Base-by-base conservation (phyloP, 2,797 vertebrate genomes). In the Amblyraja radiata region DNA sequence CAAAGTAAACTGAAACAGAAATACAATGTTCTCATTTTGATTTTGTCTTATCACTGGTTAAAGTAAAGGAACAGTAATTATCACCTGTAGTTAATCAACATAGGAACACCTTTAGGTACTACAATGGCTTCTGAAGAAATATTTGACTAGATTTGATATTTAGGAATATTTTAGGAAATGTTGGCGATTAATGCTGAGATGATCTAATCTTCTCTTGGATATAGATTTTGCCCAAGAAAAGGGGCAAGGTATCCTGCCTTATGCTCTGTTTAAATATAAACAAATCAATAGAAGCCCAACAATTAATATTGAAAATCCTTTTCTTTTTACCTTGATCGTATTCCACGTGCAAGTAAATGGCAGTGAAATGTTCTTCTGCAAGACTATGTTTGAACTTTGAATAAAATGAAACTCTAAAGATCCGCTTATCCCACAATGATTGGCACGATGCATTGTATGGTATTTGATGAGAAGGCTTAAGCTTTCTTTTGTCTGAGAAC, bases 381-480 rank as follows among this genome's bases (percentile, higher is more conserved):
- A 91, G 71, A 54, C 21, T 74, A 74, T 46, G 46, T 13, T 92
- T 92, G 25, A 92, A 92, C 90, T 54, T 92, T 54, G 68, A 76
- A 92, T 92, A 76, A 92, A 76, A 92, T 76, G 46, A 92, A 92
- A 92, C 71, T 76, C 39, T 92, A 92, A 92, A 76, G 68, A 92
- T 92, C 71, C 16, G 90, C 36, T 92, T 54, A 76, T 73, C 90
- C 46, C 23, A 6, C 74, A 21, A 78, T 93, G 94, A 95, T 95
- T 94, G 94, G 95, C 93, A 95, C 93, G 94, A 94, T 93, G 71
- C 94, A 94, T 94, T 94, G 93, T 93, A 93, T 95, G 95, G 93
- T 94, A 94, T 95, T 95, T 96, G 80, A 46, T 93, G 74, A 86
- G 93, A 76, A 93, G 93, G 94, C 93, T 80, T 93, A 94, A 94